phyloP scores from a whole-genome alignment of 30 jellyfish, hydroid and myxozoan genomes.

The Turritopsis dohrnii region DNA sequence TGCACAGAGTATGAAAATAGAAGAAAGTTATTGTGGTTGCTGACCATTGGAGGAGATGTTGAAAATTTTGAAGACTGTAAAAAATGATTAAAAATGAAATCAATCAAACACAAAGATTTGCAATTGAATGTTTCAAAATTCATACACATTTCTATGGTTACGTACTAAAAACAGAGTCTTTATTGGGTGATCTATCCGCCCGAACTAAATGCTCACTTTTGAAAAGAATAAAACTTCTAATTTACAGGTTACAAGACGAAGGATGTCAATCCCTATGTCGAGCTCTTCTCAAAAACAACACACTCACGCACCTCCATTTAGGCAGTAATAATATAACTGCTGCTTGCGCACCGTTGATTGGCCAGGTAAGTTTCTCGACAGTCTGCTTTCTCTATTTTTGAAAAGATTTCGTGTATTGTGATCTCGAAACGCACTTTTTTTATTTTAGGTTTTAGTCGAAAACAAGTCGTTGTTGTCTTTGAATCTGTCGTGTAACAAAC shows the following conservation, averaged over 20 bases:
- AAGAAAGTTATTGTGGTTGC: too few species aligned
- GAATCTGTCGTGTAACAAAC: conserved; percentile 82
- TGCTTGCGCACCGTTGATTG: conserved; percentile 60
- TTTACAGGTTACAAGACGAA: conserved; percentile 64
- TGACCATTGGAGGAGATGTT: too few species aligned
- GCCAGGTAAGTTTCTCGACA: conserved; percentile 44
- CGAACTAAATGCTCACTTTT: background rate
- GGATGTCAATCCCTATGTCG: conserved; percentile 91
- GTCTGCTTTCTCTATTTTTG: background rate
- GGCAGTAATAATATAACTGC: conserved; percentile 88
- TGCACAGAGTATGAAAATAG: too few species aligned
- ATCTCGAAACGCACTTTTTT: background rate
- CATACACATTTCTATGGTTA: too few species aligned
- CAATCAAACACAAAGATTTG: too few species aligned
- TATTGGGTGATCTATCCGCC: too few species aligned
- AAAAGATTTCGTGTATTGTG: background rate
- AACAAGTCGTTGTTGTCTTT: conserved; percentile 56
- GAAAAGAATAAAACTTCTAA: background rate
- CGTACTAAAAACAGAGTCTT: too few species aligned
- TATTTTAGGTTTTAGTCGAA: conserved; percentile 57
- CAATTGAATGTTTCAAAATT: too few species aligned
- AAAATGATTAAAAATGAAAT: too few species aligned
- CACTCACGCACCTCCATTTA: conserved; percentile 53
- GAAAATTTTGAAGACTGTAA: too few species aligned
- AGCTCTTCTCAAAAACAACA: conserved; percentile 62